Evolutionary conservation across 2,797 vertebrate species (phyloP), one percentile per base, ranked within the genome.

Genomic region (Darevskia nairensis): DNA sequence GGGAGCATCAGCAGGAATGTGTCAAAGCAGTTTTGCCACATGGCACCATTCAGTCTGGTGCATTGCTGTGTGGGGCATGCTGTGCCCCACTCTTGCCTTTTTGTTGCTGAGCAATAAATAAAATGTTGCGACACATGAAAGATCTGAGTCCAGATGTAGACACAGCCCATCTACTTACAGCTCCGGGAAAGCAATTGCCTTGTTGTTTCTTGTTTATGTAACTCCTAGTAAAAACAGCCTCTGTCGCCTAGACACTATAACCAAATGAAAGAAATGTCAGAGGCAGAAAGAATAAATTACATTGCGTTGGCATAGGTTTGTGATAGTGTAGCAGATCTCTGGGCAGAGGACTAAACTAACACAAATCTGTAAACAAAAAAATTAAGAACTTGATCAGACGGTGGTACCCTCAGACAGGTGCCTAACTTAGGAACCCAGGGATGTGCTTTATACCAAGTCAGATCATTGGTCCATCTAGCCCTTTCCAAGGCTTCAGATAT

Each of bases 101-200:
- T 39, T 9, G 85, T 72, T 71, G 39, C 46, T 79, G 32, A 77
- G 66, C 32, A 29, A 61, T 71, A 44, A 64, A 72, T 78, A 86
- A 89, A 86, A 64, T 83, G 7, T 79, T 79, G 50, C 23, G 41
- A 79, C n/a, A 23, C 19, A 29, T 50, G 66, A 72, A 84, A 88
- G 35, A 4, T 35, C 61, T 59, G 19, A 59, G 13, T 61, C 64
- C 32, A 27, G 8, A 17, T 27, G 8, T 59, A 86, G 39, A 59
- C 19, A 9, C n/a, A 50, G 80, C 23, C 21, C 39, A 69, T 86
- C 19, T 41, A 46, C 68, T 27, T 59, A 25, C 74, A 9, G 29
- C 50, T 59, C 80, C 27, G 41, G 6, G 77, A 46, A 27, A 80
- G 8, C 32, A 41, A 80, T 29, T 21, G 15, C 23, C n/a, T 35